Evolutionary conservation across 1,140 invertebrate genomes (phyloP).

Genomic region (Drosophila nebulosa): DNA sequence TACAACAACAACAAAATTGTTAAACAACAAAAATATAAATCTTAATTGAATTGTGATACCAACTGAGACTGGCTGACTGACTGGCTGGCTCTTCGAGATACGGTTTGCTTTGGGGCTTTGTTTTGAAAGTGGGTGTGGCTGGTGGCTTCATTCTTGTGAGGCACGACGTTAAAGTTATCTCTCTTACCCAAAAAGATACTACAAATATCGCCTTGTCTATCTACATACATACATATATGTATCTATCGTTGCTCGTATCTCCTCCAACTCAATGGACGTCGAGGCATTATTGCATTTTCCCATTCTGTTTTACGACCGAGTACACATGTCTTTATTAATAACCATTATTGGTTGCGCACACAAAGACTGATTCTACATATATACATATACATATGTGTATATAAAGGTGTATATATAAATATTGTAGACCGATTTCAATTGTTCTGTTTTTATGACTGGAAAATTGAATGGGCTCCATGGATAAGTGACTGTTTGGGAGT

Average conservation of each 20-base stretch:
- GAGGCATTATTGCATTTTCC: constrained; percentile 56
- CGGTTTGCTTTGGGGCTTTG: constrained; percentile 27
- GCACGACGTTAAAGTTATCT: constrained; percentile 52
- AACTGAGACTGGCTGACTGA: constrained; percentile 50
- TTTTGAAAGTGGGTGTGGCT: constrained; percentile 65
- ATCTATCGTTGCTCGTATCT: background rate
- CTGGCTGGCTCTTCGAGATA: constrained; percentile 20
- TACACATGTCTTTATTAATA: constrained; percentile 77
- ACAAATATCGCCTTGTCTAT: background rate
- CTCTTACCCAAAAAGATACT: constrained; percentile 20
- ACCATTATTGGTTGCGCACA: constrained; percentile 53
- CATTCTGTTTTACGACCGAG: constrained; percentile 50
- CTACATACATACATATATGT: background rate
- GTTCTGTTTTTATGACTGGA: background rate
- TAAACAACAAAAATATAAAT: constrained; percentile 77
- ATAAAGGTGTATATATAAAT: background rate
- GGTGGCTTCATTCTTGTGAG: constrained; percentile 35
- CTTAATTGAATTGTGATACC: constrained; percentile 79
- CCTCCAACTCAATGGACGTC: background rate
- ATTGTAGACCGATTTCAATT: background rate
- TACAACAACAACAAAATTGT: constrained; percentile 58
- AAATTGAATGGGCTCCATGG: background rate
- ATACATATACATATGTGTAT: background rate
- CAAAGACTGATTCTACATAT: constrained; percentile 22
- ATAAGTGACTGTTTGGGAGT: background rate